Percentiles rank a stretch among this genome's conserved stretches.
These are phyloP conservation scores for Halichoeres trimaculatus DNA, from an alignment of 2,113 vertebrate species.

Conservation along the genomic window DNA sequence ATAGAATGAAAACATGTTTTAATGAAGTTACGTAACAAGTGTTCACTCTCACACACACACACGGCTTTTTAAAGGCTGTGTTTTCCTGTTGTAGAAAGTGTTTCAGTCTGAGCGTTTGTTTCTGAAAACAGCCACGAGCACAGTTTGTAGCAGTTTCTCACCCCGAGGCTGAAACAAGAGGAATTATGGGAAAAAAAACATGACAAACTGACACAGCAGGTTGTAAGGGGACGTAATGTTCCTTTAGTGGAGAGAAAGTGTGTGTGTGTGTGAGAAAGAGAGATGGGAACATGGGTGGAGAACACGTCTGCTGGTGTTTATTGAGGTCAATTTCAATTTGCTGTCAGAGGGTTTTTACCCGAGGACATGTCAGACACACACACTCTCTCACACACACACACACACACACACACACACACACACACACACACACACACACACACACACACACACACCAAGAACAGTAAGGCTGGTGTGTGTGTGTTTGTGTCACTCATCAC, in stretches of 20 bases:
- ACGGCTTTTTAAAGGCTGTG: too few species aligned
- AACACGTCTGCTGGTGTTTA: constrained; percentile 27
- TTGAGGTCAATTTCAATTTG: constrained; percentile 55
- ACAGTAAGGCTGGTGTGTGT: neutral
- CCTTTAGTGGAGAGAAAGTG: neutral
- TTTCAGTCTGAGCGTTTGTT: neutral
- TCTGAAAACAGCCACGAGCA: neutral
- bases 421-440: constrained; percentile 15
- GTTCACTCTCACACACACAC: too few species aligned
- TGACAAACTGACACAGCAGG: neutral
- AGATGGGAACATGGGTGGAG: neutral
- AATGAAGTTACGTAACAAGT: neutral
- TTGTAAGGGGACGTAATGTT: fast-evolving
- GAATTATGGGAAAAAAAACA: neutral
- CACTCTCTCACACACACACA: constrained; percentile 12
- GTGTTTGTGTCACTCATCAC: constrained; percentile 26
- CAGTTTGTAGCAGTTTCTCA: neutral
- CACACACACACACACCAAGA: neutral
- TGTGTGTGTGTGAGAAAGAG: neutral
- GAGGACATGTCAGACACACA: constrained; percentile 14
- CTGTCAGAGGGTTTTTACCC: constrained; percentile 21
- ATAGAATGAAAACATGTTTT: neutral
- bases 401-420: constrained; percentile 11
- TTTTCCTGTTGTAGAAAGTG: neutral
- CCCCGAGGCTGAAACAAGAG: neutral